Base-by-base conservation (phyloP, 2,113 vertebrate genomes). In the Sebastes fasciatus region DNA sequence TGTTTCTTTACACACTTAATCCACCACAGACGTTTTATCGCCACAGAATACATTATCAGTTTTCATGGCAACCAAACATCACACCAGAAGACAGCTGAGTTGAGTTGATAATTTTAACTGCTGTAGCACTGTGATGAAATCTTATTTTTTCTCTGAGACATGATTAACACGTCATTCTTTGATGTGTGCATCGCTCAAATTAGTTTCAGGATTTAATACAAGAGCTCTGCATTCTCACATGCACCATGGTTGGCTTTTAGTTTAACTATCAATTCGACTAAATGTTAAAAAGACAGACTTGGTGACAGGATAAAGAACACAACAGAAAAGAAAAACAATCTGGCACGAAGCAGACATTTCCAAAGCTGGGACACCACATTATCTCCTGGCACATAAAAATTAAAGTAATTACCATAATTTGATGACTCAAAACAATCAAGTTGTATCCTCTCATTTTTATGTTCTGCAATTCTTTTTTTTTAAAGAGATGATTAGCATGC, bases 381-480 rank as follows among this genome's bases (percentile, higher is more conserved):
- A 69, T 82, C 66, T 72, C 21, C 34, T 74, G 72, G 64, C 69
- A 78, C 48, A 9, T 45, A 40, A 6, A 16, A 61, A 74, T 77
- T 42, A 63, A 69, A 77, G 75, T 63, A 71, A 83, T 85, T 78
- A 80, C 57, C 26, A 48, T 49, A 48, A 73, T 74, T 81, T 74
- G 80, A 86, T 61, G 34, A 34, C 34, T 83, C 49, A 61, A 79
- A 86, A 81, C 74, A 80, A 21, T 74, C 51, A 63, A 19, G 49
- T 45, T 73, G 19, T 42, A 57, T 74, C 78, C 40, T 74, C 43
- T 77, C 14, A 68, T 49, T 49, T 49, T 51, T 51, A 34, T 51
- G 16, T 16, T 49, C 48, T 49, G 34, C 34, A 34, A 3, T 34
- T 34, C 3, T 34, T 34, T 77, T 71, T 43, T 48, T 68, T 68